Conservation (phyloP, 2,888 invertebrate genomes). For the Invenusta paracnida region DNA sequence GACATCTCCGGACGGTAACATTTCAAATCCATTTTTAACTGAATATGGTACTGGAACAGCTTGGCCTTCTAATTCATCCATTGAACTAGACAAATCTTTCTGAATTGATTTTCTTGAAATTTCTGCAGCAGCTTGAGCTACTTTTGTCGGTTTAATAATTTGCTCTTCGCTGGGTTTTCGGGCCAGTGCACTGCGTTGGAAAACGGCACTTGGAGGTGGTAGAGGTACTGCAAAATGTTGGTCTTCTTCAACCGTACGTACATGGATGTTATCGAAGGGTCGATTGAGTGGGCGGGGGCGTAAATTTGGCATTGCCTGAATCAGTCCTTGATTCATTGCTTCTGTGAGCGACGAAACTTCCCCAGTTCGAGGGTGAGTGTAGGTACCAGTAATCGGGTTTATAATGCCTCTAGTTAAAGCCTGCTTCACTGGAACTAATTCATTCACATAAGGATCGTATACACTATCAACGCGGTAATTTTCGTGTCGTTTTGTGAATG, state of each 20-base stretch:
- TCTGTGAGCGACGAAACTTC: constrained; percentile 77
- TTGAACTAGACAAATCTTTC: neutral
- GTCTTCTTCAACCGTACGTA: constrained; percentile 62
- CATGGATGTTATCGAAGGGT: constrained; percentile 42
- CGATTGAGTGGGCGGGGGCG: constrained; percentile 27
- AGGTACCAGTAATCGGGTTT: constrained; percentile 70
- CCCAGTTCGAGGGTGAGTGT: constrained; percentile 73
- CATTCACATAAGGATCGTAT: constrained; percentile 41
- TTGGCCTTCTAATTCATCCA: neutral
- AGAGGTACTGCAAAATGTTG: constrained; percentile 65
- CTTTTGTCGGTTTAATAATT: neutral
- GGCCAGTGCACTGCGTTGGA: neutral
- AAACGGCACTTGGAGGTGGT: constrained; percentile 14
- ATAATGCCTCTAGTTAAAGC: constrained; percentile 75
- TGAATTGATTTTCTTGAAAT: neutral
- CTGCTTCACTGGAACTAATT: constrained; percentile 73
- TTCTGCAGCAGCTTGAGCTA: neutral
- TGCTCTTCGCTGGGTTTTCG: neutral
- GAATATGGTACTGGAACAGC: constrained; percentile 10
- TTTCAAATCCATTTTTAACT: constrained; percentile 24
- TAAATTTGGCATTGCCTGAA: constrained; percentile 63
- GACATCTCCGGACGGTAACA: constrained; percentile 18
- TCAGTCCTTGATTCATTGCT: constrained; percentile 80
- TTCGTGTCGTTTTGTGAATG: constrained; percentile 36
- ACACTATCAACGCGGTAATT: constrained; percentile 42